A percentile compares a stretch with the other conserved stretches of the same genome.
Evolutionary conservation across 2,797 vertebrate genomes (phyloP).

Genomic region (Spea hammondii): DNA sequence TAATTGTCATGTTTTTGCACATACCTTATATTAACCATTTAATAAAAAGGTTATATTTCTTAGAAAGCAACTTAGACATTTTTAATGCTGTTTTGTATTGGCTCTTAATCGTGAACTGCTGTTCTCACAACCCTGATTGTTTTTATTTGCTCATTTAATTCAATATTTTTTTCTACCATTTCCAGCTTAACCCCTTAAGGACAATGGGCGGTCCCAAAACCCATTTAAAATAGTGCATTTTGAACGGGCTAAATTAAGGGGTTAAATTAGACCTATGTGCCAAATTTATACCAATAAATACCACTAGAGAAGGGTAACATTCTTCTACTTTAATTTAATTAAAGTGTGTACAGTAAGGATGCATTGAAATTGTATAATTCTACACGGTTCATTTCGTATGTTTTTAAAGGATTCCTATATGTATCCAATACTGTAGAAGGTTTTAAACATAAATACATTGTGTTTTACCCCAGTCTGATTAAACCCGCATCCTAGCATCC

Average conservation of each 20-base stretch:
- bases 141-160: constrained; percentile 14
- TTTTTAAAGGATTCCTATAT: too few relatives aligned
- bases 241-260: too few relatives aligned
- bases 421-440: too few relatives aligned
- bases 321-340: not conserved
- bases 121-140: not conserved
- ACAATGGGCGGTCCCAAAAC: too few relatives aligned
- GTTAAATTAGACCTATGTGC: too few relatives aligned
- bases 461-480: too few relatives aligned
- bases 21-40: constrained; percentile 41
- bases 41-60: not conserved
- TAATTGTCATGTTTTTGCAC: constrained; percentile 33
- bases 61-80: not conserved
- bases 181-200: not conserved
- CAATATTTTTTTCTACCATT: not conserved
- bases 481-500: too few relatives aligned
- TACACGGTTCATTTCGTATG: too few relatives aligned
- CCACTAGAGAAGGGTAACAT: not conserved
- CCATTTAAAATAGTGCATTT: too few relatives aligned
- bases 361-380: not conserved
- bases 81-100: constrained; percentile 1
- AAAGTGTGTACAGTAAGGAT: not conserved
- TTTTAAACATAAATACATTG: too few relatives aligned
- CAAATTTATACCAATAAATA: not conserved
- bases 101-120: not conserved